These are phyloP conservation scores for Drosophila greeni DNA, from an alignment of 2,888 invertebrate species.

Conservation along the genomic window DNA sequence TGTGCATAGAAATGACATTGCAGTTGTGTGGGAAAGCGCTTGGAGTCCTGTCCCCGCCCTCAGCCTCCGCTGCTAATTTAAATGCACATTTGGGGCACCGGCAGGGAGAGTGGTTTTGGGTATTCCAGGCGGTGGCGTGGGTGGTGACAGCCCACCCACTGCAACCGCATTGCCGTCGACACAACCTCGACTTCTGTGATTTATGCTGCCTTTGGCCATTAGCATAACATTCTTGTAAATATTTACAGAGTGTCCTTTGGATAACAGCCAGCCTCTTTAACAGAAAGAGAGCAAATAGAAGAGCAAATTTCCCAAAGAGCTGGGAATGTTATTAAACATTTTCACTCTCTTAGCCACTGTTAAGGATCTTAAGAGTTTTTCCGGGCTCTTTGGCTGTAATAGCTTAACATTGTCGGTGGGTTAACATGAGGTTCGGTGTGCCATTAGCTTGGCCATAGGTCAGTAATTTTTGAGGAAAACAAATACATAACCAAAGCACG, in stretches of 20 bases:
- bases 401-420: background rate
- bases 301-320: slow-evolving; percentile 53
- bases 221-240: slow-evolving; percentile 21
- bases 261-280: background rate
- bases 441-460: slow-evolving; percentile 48
- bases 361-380: slow-evolving; percentile 41
- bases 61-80: slow-evolving; percentile 56
- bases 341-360: slow-evolving; percentile 28
- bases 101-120: background rate
- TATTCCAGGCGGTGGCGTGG: background rate
- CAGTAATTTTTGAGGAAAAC: slow-evolving; percentile 50
- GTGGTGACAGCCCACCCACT: slow-evolving; percentile 19
- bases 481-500: slow-evolving; percentile 34
- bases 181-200: slow-evolving; percentile 51
- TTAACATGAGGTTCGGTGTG: slow-evolving; percentile 20
- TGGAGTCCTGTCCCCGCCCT: background rate
- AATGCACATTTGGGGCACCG: slow-evolving; percentile 68
- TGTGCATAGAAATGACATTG: slow-evolving; percentile 67
- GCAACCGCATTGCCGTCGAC: slow-evolving; percentile 47
- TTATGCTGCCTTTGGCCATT: slow-evolving; percentile 50
- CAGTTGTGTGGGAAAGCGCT: slow-evolving; percentile 13
- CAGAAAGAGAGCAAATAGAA: slow-evolving; percentile 10
- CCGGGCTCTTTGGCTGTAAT: background rate
- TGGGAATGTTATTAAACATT: slow-evolving; percentile 8
- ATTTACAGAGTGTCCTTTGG: slow-evolving; percentile 12